Conservation (phyloP, 2,888 invertebrate genomes). For the Matsumyia berberina region DNA sequence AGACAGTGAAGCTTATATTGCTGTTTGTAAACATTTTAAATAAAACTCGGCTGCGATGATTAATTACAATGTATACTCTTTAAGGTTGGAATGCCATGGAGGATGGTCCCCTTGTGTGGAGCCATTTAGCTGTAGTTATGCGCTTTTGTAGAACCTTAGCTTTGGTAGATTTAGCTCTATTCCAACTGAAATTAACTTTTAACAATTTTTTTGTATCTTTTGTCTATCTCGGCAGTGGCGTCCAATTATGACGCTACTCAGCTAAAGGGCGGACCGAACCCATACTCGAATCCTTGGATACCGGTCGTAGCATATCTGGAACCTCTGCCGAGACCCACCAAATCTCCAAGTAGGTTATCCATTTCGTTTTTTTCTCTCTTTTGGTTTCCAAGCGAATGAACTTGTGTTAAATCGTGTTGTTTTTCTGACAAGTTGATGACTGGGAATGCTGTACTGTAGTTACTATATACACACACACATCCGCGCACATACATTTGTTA, state of each 20-base stretch:
- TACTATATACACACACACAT: not conserved
- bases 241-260: conserved; percentile 81
- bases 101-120: not conserved
- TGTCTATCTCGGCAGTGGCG: conserved; percentile 82
- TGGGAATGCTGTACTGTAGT: conserved; percentile 24
- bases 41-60: conserved; percentile 14
- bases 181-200: conserved; percentile 1
- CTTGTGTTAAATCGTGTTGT: conserved; percentile 6
- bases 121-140: not conserved
- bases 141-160: not conserved
- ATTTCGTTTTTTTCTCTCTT: not conserved
- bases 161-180: not conserved
- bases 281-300: conserved; percentile 82
- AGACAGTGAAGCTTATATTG: too few species aligned
- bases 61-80: conserved; percentile 14
- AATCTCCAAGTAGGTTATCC: conserved; percentile 84
- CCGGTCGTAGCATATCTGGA: conserved; percentile 84
- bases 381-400: conserved; percentile 5
- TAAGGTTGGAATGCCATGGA: not conserved
- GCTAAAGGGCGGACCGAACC: conserved; percentile 79
- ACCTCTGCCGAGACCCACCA: conserved; percentile 84
- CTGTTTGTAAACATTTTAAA: not conserved
- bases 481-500: not conserved
- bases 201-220: conserved; percentile 56
- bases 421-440: not conserved